Evolutionary conservation across 2,113 vertebrate species (phyloP).

Genomic region (Cheirogaleus medius): DNA sequence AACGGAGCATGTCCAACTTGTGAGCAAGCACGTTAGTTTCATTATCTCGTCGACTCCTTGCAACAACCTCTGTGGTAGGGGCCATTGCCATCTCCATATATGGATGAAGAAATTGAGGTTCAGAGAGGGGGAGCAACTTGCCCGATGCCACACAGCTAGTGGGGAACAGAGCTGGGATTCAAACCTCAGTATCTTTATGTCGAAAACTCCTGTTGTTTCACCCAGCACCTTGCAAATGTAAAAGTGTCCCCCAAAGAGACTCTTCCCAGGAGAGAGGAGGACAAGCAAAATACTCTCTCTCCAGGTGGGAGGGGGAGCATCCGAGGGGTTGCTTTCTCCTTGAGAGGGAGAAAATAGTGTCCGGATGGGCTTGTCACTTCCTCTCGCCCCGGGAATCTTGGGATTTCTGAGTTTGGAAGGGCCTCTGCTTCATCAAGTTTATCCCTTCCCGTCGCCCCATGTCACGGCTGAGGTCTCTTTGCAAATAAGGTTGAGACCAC

Average conservation of each 20-base stretch:
- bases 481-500: neutral
- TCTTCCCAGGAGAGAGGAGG: neutral
- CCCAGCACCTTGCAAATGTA: neutral
- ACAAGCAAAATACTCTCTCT: rapidly evolving
- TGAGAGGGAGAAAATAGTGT: neutral
- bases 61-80: neutral
- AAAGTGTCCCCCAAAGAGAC: neutral
- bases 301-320: too few relatives aligned
- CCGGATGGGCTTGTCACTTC: neutral
- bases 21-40: neutral
- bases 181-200: neutral
- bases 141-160: neutral
- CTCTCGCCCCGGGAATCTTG: neutral
- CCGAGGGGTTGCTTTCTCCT: neutral
- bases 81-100: rapidly evolving
- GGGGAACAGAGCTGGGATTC: neutral
- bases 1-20: neutral
- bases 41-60: neutral
- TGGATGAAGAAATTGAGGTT: neutral
- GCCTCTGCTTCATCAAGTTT: neutral
- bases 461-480: neutral
- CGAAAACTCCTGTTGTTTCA: neutral
- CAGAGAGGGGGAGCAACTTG: neutral
- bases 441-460: rapidly evolving
- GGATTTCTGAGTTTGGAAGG: neutral